Evolutionary conservation across 2,888 invertebrate species (phyloP), one percentile per base, ranked within the genome.

Genomic region (Phaedon cochleariae): DNA sequence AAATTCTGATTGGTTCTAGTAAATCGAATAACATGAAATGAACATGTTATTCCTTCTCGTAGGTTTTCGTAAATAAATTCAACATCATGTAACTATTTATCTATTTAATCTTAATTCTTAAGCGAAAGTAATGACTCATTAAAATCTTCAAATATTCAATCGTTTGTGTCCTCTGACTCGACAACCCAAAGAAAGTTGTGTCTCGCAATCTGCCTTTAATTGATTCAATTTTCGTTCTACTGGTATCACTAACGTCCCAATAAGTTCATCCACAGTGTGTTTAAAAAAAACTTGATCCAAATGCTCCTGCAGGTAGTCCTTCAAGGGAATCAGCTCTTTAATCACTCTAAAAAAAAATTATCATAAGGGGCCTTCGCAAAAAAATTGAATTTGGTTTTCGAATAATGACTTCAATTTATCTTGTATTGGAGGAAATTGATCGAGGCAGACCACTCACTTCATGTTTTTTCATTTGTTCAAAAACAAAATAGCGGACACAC

Each of bases 221-320:
- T 86, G 85, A 2, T 80, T 74, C 17, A 90, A 76, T 68, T 85
- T 84, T 34, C 82, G 81, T 73, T 86, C 84, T 21, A 88, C 77
- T 0, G 90, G 89, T 2, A 81, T 77, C 5, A 90, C 74, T 73
- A 86, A 85, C 1, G 89, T 88, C 1, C 86, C 87, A 2, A 89
- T 70, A 85, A 90, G 87, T 74, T 91, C 91, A 12, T 88, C 87
- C 0, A 86, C 79, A 41, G 87, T 89, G 18, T 88, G 84, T n/a
- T 83, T 77, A 20, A 88, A 90, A 12, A 87, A 89, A 22, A 88
- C 79, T 6, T 81, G 78, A 62, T 85, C 84, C 77, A 91, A 84
- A 57, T 86, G 84, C 0, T 79, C 75, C n/a, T 84, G 84, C 54
- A 90, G 73, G 64, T 86, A 87, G 12, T 81, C 82, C 77, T 89